Conservation (phyloP, 2,113 vertebrate species). For the Sus scrofa region T2T-Sscrofa CM000818.6:127740501-127741000, state of each 20-base stretch:
- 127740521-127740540: slow-evolving; percentile 16
- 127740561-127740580: slow-evolving; percentile 80
- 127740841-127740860: background rate
- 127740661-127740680: background rate
- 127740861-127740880: background rate
- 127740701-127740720: background rate
- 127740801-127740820: slow-evolving; percentile 39
- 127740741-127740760: slow-evolving; percentile 41
- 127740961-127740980: slow-evolving; percentile 43
- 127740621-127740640: slow-evolving; percentile 5
- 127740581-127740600: slow-evolving; percentile 75
- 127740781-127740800: slow-evolving; percentile 15
- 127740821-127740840: background rate
- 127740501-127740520: background rate
- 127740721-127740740: background rate
- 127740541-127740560: slow-evolving; percentile 62
- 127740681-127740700: background rate
- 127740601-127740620: slow-evolving; percentile 54
- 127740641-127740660: background rate
- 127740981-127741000: slow-evolving; percentile 38
- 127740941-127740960: background rate
- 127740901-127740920: too few species aligned
- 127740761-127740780: slow-evolving; percentile 35
- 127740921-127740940: slow-evolving; percentile 46
- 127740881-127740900: background rate